Conservation (phyloP, 2,888 invertebrate species). For the Synergus laeviventris region DNA sequence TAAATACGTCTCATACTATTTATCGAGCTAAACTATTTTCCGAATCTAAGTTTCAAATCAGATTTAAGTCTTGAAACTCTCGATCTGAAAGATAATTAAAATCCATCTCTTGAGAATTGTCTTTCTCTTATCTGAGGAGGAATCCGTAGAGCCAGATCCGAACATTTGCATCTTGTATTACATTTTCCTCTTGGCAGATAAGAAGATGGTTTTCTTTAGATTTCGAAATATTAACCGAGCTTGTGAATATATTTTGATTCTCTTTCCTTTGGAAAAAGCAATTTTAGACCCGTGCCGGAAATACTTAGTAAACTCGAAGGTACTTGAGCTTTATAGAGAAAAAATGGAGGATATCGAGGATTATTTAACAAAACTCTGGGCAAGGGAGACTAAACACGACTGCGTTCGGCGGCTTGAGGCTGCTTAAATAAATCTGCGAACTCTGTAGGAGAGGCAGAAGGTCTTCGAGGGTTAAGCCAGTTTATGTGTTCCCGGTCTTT, state of each 20-base stretch:
- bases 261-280: neutral
- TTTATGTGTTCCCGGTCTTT: conserved; percentile 32
- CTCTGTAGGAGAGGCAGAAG: neutral
- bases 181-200: neutral
- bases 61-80: neutral
- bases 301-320: neutral
- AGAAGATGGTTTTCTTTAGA: too few species aligned
- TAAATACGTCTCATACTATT: too few species aligned
- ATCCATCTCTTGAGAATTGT: too few species aligned
- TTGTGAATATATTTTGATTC: neutral
- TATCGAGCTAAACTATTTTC: neutral
- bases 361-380: neutral
- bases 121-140: neutral
- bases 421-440: conserved; percentile 4
- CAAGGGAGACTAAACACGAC: neutral
- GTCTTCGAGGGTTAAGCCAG: conserved; percentile 21
- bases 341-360: neutral
- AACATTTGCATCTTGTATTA: conserved; percentile 1
- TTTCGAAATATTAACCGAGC: neutral
- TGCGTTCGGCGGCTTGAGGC: conserved; percentile 7
- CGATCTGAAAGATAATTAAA: too few species aligned
- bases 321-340: neutral
- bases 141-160: neutral
- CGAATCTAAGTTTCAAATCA: neutral
- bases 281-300: neutral